Evolutionary conservation across 2,888 invertebrate species (phyloP).

Genomic region (Caenorhabditis sp.): DNA sequence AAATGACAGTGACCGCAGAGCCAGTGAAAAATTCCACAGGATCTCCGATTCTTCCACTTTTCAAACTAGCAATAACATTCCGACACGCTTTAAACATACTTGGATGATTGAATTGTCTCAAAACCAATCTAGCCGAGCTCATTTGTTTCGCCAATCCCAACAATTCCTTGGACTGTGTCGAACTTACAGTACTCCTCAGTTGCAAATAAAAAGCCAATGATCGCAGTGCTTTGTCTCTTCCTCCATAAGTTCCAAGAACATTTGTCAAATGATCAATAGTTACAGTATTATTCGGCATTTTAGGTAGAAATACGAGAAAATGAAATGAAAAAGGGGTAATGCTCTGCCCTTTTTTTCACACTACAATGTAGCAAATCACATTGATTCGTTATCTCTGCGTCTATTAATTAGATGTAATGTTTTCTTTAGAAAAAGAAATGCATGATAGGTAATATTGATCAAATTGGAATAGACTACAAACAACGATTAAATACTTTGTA

Average conservation of each 20-base stretch:
- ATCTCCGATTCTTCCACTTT: constrained; percentile 30
- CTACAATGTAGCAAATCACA: constrained; percentile 2
- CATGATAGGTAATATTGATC: neutral
- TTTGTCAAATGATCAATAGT: constrained; percentile 41
- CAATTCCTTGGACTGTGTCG: constrained; percentile 24
- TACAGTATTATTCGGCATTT: constrained; percentile 1
- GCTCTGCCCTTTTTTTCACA: neutral
- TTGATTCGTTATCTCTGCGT: constrained; percentile 5
- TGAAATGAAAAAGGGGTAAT: neutral
- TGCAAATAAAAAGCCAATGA: constrained; percentile 53
- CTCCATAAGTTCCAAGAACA: constrained; percentile 49
- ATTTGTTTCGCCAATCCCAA: constrained; percentile 60
- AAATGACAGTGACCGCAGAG: constrained; percentile 57
- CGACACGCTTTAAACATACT: constrained; percentile 55
- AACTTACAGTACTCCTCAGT: constrained; percentile 35
- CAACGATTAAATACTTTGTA: neutral
- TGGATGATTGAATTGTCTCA: constrained; percentile 63
- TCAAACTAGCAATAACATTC: constrained; percentile 24
- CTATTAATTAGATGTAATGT: neutral
- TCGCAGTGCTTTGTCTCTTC: constrained; percentile 57
- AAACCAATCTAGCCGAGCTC: constrained; percentile 49
- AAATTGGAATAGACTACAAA: neutral
- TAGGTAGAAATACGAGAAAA: neutral
- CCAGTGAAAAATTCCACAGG: constrained; percentile 33
- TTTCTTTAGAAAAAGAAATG: neutral